A percentile compares a stretch with the other conserved stretches of the same genome.
Conservation (phyloP, 2,113 vertebrate species). For the Hassar affinis region DNA sequence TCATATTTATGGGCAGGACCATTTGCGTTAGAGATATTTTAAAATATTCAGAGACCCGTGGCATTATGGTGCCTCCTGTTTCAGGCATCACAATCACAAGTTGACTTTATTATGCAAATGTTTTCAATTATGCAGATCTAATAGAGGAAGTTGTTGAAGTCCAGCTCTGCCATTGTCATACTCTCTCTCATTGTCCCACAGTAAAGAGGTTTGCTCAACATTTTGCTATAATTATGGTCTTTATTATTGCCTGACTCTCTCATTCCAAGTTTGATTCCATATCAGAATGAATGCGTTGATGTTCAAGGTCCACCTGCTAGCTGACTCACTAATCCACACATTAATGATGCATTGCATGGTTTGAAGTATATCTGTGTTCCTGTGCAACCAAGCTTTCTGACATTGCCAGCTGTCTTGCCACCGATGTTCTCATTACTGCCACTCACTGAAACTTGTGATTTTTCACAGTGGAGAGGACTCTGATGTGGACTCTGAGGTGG, state of each 20-base stretch:
- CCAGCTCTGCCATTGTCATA: background rate
- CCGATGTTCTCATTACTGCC: background rate
- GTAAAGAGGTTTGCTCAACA: background rate
- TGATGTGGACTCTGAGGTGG: conserved; percentile 90
- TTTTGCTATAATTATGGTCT: background rate
- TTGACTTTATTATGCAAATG: conserved; percentile 32
- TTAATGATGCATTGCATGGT: background rate
- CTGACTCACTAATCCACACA: background rate
- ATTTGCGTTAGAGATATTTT: conserved; percentile 33
- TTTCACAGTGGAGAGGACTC: conserved; percentile 85
- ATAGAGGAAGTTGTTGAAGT: conserved; percentile 7
- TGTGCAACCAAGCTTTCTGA: background rate
- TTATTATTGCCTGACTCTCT: background rate
- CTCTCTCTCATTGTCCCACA: background rate
- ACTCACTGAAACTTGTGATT: conserved; percentile 5
- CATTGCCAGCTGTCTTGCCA: background rate
- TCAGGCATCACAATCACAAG: conserved; percentile 26
- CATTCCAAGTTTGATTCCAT: background rate
- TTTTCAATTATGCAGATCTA: conserved; percentile 25
- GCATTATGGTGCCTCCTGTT: conserved; percentile 2
- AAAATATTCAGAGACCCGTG: conserved; percentile 14
- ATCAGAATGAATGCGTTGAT: background rate
- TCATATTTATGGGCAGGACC: conserved; percentile 15
- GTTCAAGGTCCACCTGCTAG: background rate
- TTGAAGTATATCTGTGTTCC: background rate